Conservation (phyloP, 2,797 vertebrate species). For the Merluccius polli region DNA sequence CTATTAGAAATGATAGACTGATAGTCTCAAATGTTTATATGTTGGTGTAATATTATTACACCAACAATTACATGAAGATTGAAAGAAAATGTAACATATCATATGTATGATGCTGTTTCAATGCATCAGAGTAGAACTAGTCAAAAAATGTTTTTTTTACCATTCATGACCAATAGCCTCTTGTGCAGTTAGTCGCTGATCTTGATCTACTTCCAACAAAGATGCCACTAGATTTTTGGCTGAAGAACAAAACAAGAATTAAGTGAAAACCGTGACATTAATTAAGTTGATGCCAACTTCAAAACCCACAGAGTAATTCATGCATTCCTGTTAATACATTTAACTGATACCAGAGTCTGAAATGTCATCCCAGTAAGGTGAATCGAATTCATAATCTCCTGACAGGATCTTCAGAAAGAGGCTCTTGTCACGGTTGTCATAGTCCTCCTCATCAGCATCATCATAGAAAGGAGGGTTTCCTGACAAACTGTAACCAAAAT, state of each 20-base stretch:
- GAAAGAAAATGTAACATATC: background rate
- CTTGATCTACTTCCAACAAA: constrained; percentile 96
- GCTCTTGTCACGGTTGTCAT: constrained; percentile 92
- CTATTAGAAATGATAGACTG: background rate
- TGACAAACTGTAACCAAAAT: constrained; percentile 76
- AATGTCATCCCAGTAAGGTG: constrained; percentile 98
- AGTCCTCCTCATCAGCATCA: constrained; percentile 90
- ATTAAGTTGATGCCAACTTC: background rate
- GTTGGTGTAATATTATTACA: background rate
- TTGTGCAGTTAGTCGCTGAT: constrained; percentile 90
- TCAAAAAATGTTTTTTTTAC: constrained; percentile 67
- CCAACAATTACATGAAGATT: background rate
- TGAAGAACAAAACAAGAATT: constrained; percentile 39
- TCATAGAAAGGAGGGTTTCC: constrained; percentile 99
- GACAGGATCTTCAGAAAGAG: constrained; percentile 96
- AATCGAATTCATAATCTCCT: constrained; percentile 95
- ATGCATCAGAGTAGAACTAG: background rate
- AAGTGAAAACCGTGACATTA: background rate
- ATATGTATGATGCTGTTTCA: background rate
- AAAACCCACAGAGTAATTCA: background rate
- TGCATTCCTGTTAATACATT: background rate
- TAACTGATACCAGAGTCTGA: constrained; percentile 85
- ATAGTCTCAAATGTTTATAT: background rate
- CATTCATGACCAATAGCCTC: constrained; percentile 97
- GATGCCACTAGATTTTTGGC: constrained; percentile 84